Evolutionary conservation across 2,113 vertebrate genomes (phyloP), one percentile per base, ranked within the genome.

Genomic region (Triplophysa rosa): DNA sequence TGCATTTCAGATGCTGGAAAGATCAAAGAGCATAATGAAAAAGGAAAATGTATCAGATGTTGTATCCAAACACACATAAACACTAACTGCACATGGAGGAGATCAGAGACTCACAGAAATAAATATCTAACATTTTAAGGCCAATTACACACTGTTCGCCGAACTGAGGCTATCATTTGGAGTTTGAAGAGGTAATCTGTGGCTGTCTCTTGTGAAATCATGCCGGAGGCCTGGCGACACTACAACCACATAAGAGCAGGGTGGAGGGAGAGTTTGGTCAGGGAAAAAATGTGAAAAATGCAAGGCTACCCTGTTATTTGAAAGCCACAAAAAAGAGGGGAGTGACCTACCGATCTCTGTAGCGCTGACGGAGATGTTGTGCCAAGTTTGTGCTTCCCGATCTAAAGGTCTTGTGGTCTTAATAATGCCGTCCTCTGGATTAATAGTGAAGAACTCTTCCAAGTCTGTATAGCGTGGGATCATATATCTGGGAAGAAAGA

Each of bases 321-420:
- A 62, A 26, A 82, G 52, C 29, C 83, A 59, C 16, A 37, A 54
- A 80, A 70, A 69, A 52, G 45, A 21, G 72, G 66, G 26, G 75
- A 80, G 87, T 87, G 87, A 92, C 95, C 89, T 92, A 96, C 95
- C 91, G 52, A 92, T 89, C 93, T 99, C 97, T 40, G 93, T 93
- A 67, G 97, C 97, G 68, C 96, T 95, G 82, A 98, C 95, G 14
- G 97, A 96, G 78, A 99, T 98, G 77, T 99, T 99, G 76, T 98
- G 96, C 97, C 97, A 99, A 84, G 94, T 80, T 14, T 93, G 95
- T 49, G 94, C 87, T 85, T 99, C 97, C 85, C 97, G 92, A 89
- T 99, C 97, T 91, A 99, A 90, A 10, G 95, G 91, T 88, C 95
- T 95, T 0, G 90, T 94, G 16, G 97, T 97, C 87, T 92, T 96